A percentile compares a stretch with the other conserved stretches of the same genome.
Evolutionary conservation across 2,888 invertebrate species (phyloP).

Genomic region (Dendrolimus houi): DNA sequence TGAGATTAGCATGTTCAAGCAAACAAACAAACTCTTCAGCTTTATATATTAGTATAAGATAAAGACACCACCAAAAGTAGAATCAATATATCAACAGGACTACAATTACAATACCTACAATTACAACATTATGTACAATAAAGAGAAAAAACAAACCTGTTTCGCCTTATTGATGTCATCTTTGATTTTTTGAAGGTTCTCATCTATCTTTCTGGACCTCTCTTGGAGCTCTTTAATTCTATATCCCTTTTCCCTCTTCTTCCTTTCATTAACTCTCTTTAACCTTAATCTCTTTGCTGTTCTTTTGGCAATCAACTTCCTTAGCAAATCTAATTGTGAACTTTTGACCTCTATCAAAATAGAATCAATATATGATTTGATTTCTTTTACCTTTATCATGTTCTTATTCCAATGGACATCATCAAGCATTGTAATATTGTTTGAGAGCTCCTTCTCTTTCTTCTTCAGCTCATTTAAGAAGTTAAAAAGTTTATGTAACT

Average conservation of each 20-base stretch:
- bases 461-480: slow-evolving; percentile 31
- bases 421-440: slow-evolving; percentile 54
- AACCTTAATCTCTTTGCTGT: slow-evolving; percentile 63
- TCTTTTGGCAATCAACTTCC: slow-evolving; percentile 56
- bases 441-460: slow-evolving; percentile 52
- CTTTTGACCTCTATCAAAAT: slow-evolving; percentile 51
- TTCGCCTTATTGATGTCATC: slow-evolving; percentile 78
- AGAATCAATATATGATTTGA: slow-evolving; percentile 58
- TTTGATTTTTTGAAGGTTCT: slow-evolving; percentile 79
- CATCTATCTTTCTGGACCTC: slow-evolving; percentile 78
- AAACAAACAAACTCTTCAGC: too few relatives aligned
- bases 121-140: too few relatives aligned
- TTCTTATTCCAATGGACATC: slow-evolving; percentile 74
- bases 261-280: slow-evolving; percentile 50
- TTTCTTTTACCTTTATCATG: slow-evolving; percentile 62
- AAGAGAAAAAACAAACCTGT: slow-evolving; percentile 48
- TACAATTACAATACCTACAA: too few relatives aligned
- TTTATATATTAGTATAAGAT: too few relatives aligned
- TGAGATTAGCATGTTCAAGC: too few relatives aligned
- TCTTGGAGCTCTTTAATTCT: slow-evolving; percentile 54
- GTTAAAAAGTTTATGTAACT: slow-evolving; percentile 27
- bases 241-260: slow-evolving; percentile 48
- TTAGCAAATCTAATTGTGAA: slow-evolving; percentile 48
- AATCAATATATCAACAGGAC: too few relatives aligned
- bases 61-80: too few relatives aligned